Conservation (phyloP, 2,113 vertebrate genomes). For the Amphilophus citrinellus region DNA sequence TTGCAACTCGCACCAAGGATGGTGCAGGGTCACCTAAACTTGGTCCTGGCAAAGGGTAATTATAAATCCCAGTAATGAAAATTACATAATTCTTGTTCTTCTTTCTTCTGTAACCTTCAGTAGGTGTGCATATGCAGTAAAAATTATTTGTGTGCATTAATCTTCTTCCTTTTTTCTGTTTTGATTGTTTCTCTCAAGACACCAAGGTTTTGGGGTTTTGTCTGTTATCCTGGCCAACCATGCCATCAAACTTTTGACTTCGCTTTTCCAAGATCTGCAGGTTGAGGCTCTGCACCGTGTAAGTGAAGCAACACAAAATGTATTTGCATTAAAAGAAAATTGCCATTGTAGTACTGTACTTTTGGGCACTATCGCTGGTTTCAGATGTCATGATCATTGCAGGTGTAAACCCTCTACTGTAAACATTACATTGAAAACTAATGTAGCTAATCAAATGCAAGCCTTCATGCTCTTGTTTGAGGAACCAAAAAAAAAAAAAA, state of each 20-base stretch:
- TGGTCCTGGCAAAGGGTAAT: slow-evolving; percentile 95
- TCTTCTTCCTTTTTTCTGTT: not conserved
- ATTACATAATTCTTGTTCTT: not conserved
- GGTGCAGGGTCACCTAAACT: slow-evolving; percentile 97
- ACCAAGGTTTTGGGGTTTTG: slow-evolving; percentile 96
- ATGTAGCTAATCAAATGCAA: not conserved
- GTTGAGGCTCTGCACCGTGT: slow-evolving; percentile 96
- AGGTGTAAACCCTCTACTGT: not conserved
- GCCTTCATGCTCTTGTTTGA: not conserved
- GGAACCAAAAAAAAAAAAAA: not conserved
- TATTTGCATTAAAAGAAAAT: not conserved
- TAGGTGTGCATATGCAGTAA: not conserved
- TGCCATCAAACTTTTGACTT: slow-evolving; percentile 93
- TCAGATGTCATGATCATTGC: not conserved
- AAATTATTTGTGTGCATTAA: not conserved
- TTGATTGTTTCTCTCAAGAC: slow-evolving; percentile 75
- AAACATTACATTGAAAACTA: not conserved
- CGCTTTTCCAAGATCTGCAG: slow-evolving; percentile 97
- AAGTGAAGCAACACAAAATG: slow-evolving; percentile 24
- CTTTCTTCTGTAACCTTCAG: not conserved
- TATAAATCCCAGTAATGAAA: not conserved
- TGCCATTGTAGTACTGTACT: not conserved
- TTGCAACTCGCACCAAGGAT: slow-evolving; percentile 93
- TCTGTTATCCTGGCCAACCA: slow-evolving; percentile 97
- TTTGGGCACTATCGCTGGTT: not conserved